A percentile compares a stretch with the other conserved stretches of the same genome.
Evolutionary conservation across 1,140 invertebrate genomes (phyloP).

Genomic region (Aphaenogaster floridana): DNA sequence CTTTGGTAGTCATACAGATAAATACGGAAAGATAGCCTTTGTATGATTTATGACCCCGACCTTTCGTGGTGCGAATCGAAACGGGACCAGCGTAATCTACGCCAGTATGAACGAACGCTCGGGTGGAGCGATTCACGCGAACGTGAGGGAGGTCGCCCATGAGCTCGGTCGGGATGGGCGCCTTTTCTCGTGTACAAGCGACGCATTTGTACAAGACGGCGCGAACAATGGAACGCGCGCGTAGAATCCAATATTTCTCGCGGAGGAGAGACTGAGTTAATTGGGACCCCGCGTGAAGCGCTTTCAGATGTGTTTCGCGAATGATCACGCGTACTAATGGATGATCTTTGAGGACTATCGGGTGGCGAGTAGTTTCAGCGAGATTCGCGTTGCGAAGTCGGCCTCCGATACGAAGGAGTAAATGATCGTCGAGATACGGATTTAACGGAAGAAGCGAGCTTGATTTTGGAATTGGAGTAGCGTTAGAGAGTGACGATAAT

Average conservation of each 20-base stretch:
- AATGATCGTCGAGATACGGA: too few relatives aligned
- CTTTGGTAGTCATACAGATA: background rate
- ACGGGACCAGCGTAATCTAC: conserved; percentile 76
- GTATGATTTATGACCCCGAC: background rate
- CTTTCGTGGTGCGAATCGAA: background rate
- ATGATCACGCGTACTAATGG: background rate
- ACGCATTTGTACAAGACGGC: conserved; percentile 38
- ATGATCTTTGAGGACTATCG: background rate
- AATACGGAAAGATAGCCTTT: conserved; percentile 73
- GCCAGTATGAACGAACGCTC: conserved; percentile 55
- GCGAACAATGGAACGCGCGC: conserved; percentile 56
- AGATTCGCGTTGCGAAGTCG: too few relatives aligned
- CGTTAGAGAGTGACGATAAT: too few relatives aligned
- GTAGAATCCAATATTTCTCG: background rate
- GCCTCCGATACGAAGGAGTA: too few relatives aligned
- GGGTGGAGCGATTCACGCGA: background rate
- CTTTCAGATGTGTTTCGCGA: background rate
- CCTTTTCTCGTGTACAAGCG: background rate
- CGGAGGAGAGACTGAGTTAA: background rate
- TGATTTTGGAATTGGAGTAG: too few relatives aligned
- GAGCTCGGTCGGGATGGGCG: background rate
- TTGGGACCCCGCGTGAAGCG: background rate
- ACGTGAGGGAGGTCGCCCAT: conserved; percentile 76
- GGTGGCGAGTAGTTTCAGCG: background rate
- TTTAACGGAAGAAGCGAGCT: too few relatives aligned